phyloP scores from a whole-genome alignment of 1,140 invertebrate genomes.

The Branchinecta lynchi region DNA sequence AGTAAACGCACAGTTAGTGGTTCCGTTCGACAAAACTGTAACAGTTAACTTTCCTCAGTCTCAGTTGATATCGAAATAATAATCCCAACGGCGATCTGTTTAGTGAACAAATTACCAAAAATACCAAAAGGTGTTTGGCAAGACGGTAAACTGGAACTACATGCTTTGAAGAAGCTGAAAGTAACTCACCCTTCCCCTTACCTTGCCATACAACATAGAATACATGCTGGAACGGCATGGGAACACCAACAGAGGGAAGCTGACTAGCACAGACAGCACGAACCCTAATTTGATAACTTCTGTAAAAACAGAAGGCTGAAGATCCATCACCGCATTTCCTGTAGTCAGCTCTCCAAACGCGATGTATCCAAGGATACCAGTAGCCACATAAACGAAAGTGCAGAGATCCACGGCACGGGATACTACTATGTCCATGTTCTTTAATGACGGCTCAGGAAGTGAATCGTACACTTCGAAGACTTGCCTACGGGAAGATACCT shows the following conservation, averaged over 20 bases:
- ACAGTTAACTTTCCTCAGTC: too few species aligned
- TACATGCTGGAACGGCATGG: slow-evolving; percentile 85
- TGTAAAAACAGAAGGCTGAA: slow-evolving; percentile 58
- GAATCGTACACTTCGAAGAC: slow-evolving; percentile 89
- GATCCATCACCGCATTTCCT: slow-evolving; percentile 78
- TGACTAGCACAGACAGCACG: slow-evolving; percentile 81
- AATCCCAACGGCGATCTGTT: too few species aligned
- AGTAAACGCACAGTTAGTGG: too few species aligned
- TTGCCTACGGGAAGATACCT: slow-evolving; percentile 43
- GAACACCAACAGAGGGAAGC: slow-evolving; percentile 91
- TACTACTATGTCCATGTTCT: slow-evolving; percentile 74
- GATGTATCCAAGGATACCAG: slow-evolving; percentile 90
- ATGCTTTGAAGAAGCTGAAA: not conserved
- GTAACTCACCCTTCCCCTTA: slow-evolving; percentile 32
- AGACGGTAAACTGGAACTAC: too few species aligned
- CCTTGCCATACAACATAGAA: slow-evolving; percentile 72
- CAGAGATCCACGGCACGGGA: slow-evolving; percentile 79
- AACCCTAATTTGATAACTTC: slow-evolving; percentile 85
- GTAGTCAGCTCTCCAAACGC: slow-evolving; percentile 60
- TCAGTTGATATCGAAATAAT: too few species aligned
- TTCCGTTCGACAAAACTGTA: too few species aligned
- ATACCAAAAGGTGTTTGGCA: too few species aligned
- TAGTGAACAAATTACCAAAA: too few species aligned
- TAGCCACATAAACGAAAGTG: slow-evolving; percentile 63
- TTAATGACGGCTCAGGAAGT: slow-evolving; percentile 66